phyloP scores from a whole-genome alignment of 2,888 invertebrate species.

The Neoitamus cyanurus region DNA sequence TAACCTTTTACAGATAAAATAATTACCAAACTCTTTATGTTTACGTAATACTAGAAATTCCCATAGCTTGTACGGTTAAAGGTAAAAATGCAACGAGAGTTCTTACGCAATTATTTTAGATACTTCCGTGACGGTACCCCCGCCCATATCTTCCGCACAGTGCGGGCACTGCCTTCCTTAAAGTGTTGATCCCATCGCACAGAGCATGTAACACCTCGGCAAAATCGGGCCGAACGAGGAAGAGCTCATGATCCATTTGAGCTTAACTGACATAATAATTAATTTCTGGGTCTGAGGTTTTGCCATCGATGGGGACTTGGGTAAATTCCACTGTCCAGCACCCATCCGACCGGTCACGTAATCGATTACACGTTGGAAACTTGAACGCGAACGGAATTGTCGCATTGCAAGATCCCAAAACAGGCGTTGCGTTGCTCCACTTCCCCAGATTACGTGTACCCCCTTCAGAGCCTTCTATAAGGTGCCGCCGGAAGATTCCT shows the following conservation, averaged over 20 bases:
- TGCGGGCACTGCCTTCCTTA: background rate
- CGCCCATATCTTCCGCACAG: background rate
- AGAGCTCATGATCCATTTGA: background rate
- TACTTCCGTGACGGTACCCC: background rate
- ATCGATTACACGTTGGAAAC: background rate
- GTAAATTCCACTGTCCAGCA: background rate
- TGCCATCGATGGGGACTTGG: background rate
- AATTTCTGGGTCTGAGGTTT: background rate
- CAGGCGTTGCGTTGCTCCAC: background rate
- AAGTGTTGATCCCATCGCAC: background rate
- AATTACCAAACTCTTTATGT: no score
- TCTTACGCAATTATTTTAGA: background rate
- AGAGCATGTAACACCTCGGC: background rate
- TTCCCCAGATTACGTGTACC: background rate
- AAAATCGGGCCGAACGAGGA: background rate
- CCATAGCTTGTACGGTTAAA: background rate
- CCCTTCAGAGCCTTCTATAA: background rate
- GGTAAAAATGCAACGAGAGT: background rate
- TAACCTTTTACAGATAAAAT: no score
- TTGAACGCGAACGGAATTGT: background rate
- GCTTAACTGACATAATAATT: background rate
- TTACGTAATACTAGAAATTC: no score
- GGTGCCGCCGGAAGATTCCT: background rate
- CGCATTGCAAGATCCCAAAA: background rate
- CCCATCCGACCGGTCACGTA: background rate